A percentile compares a stretch with the other conserved stretches of the same genome.
phyloP scores from a whole-genome alignment of 37 sponge, comb jelly and placozoan species.

The Bolinopsis microptera region DNA sequence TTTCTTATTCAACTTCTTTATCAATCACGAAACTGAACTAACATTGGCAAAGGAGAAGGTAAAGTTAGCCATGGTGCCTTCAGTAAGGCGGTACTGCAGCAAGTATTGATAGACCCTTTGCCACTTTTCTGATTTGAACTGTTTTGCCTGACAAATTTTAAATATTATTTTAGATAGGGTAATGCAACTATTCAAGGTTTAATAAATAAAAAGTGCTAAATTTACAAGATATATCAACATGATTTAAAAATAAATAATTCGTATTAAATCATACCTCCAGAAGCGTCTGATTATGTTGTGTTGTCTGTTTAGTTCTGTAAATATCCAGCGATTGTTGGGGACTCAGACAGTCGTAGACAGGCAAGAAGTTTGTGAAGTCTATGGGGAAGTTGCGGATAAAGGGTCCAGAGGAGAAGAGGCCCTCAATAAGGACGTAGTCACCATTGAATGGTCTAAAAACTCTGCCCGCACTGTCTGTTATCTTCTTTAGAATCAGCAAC shows the following conservation, averaged over 20 bases:
- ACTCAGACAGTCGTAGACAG: neutral
- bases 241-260: no score
- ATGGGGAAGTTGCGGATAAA: neutral
- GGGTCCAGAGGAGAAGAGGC: constrained; percentile 17
- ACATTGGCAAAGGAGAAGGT: constrained; percentile 30
- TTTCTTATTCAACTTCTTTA: no score
- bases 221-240: no score
- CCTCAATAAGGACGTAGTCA: constrained; percentile 36
- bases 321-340: neutral
- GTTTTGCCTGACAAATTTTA: constrained; percentile 50
- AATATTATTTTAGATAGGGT: no score
- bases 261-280: neutral
- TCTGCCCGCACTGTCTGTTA: neutral
- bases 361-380: neutral
- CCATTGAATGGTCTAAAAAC: neutral
- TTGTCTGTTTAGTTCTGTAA: neutral
- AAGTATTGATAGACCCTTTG: constrained; percentile 81
- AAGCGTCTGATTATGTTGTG: neutral
- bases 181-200: no score
- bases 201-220: no score
- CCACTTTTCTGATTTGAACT: constrained; percentile 68
- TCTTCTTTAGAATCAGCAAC: neutral
- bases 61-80: constrained; percentile 69
- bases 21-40: no score
- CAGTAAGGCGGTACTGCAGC: neutral